Conservation (phyloP, 2,797 vertebrate genomes). For the Paguma larvata region DNA sequence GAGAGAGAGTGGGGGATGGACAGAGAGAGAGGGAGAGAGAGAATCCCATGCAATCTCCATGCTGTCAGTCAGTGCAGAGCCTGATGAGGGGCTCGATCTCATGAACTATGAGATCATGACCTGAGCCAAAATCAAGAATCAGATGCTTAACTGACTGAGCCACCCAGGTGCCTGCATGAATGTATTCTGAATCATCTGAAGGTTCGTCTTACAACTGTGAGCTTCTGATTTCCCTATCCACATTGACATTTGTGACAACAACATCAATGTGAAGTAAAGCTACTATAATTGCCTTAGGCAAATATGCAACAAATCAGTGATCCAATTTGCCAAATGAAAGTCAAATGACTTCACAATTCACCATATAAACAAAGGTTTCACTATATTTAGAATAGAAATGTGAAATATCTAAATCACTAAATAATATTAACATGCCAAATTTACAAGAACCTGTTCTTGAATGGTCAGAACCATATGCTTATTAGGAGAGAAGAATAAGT, state of each 20-base stretch:
- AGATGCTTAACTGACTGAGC: too few species aligned
- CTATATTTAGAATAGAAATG: background rate
- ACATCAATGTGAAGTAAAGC: background rate
- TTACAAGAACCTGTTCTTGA: background rate
- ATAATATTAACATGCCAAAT: background rate
- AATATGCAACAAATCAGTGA: constrained; percentile 42
- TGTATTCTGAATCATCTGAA: background rate
- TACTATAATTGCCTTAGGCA: background rate
- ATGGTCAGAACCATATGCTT: background rate
- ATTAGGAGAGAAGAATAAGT: background rate
- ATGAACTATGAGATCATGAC: too few species aligned
- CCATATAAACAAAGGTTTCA: background rate
- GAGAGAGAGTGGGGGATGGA: too few species aligned
- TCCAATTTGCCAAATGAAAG: background rate
- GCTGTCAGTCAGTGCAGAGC: too few species aligned
- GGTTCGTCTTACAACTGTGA: background rate
- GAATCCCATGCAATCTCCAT: too few species aligned
- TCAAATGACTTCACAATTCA: background rate
- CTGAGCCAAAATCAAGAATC: too few species aligned
- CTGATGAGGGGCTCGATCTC: too few species aligned
- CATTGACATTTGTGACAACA: background rate
- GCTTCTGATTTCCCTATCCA: background rate
- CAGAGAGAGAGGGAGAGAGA: too few species aligned
- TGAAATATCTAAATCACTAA: background rate
- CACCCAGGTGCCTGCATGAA: too few species aligned